Percentiles rank a stretch among this genome's conserved stretches.
phyloP scores from a whole-genome alignment of 2,113 vertebrate species.

The Ictalurus furcatus region DNA sequence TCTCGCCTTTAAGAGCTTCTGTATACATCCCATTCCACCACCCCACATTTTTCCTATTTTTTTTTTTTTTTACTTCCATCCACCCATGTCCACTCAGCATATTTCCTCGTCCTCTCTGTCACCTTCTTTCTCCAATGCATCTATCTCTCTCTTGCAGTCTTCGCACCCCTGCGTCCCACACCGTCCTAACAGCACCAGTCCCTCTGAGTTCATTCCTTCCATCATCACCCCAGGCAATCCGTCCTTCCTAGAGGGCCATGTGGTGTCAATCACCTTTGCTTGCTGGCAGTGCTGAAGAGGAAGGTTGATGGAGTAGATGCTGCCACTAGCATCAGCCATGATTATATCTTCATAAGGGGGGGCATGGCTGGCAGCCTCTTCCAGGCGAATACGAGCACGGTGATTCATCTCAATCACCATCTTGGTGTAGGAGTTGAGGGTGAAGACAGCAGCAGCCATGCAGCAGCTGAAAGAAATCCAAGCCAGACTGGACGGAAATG shows the following conservation, averaged over 20 bases:
- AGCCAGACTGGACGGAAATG: constrained; percentile 67
- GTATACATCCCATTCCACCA: neutral
- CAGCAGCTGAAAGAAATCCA: constrained; percentile 85
- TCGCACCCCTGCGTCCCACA: constrained; percentile 69
- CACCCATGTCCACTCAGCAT: constrained; percentile 53
- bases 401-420: constrained; percentile 79
- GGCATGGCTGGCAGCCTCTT: constrained; percentile 65
- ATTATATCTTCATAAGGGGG: constrained; percentile 75
- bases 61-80: neutral
- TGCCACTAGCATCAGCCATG: constrained; percentile 43
- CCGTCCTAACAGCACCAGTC: constrained; percentile 65
- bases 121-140: constrained; percentile 58
- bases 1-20: neutral
- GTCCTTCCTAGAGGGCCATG: constrained; percentile 66
- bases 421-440: constrained; percentile 84
- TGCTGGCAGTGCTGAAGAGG: constrained; percentile 71
- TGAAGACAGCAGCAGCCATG: constrained; percentile 81
- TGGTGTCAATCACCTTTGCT: constrained; percentile 61
- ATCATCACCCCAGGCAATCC: constrained; percentile 56
- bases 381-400: constrained; percentile 69
- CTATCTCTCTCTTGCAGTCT: constrained; percentile 71
- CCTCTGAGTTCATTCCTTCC: constrained; percentile 52
- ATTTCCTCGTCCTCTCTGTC: constrained; percentile 64
- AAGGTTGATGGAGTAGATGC: constrained; percentile 74
- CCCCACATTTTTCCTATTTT: neutral